Evolutionary conservation across 1,140 invertebrate species (phyloP).

Genomic region (Glomeris maerens): DNA sequence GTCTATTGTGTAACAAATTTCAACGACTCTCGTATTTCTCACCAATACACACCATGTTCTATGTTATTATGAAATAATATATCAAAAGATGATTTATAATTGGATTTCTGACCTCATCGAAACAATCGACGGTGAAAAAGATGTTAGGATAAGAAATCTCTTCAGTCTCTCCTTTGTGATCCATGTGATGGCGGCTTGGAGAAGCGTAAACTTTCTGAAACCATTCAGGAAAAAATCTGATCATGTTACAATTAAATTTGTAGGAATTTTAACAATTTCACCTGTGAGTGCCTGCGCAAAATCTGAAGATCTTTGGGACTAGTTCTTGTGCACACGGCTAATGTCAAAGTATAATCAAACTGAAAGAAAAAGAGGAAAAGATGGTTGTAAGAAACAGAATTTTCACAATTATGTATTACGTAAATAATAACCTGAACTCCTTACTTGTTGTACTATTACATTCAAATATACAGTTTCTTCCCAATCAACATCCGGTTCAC

Average conservation of each 20-base stretch:
- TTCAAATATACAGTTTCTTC: constrained; percentile 99
- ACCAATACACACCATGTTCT: too few species aligned
- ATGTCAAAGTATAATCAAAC: constrained; percentile 91
- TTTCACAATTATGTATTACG: constrained; percentile 1
- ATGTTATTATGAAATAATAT: too few species aligned
- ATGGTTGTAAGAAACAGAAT: too few species aligned
- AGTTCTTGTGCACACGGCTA: constrained; percentile 93
- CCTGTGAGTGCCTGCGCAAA: constrained; percentile 80
- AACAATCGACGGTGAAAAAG: constrained; percentile 98
- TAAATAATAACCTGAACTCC: background rate
- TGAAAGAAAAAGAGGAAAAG: constrained; percentile 24
- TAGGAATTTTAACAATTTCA: constrained; percentile 19
- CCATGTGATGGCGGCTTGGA: constrained; percentile 88
- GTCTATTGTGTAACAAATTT: too few species aligned
- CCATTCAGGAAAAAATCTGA: background rate
- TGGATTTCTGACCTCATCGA: constrained; percentile 65
- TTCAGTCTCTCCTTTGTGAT: constrained; percentile 93
- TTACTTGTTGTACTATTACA: constrained; percentile 84
- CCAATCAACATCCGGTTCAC: constrained; percentile 93
- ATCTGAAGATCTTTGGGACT: constrained; percentile 92
- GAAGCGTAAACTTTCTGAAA: constrained; percentile 78
- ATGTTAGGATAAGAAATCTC: constrained; percentile 98
- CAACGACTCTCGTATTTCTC: too few species aligned
- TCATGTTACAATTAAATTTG: background rate
- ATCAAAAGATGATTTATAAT: too few species aligned